Evolutionary conservation across 1,140 invertebrate species (phyloP).

Genomic region (Heliconius hermathena): DNA sequence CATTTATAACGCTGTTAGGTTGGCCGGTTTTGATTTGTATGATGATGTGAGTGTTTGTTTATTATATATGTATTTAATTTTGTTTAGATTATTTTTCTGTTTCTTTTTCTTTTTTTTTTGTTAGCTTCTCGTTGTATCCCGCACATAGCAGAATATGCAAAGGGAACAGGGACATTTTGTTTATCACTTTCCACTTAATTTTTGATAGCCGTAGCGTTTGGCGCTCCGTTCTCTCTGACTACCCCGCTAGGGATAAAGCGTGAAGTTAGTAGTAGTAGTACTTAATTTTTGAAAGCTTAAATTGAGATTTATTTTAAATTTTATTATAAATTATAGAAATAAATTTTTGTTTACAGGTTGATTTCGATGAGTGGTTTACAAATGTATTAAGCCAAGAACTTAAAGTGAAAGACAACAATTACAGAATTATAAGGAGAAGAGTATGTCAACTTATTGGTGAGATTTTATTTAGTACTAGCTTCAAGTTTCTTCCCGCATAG

Average conservation of each 20-base stretch:
- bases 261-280: no score
- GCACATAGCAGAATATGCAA: not conserved
- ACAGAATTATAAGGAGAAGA: constrained; percentile 92
- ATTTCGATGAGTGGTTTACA: constrained; percentile 97
- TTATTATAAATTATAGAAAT: no score
- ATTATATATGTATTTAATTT: not conserved
- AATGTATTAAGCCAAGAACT: constrained; percentile 91
- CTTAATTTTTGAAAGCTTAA: no score
- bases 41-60: constrained; percentile 87
- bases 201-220: no score
- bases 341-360: constrained; percentile 81
- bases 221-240: no score
- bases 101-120: not conserved
- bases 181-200: no score
- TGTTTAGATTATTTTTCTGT: not conserved
- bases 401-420: constrained; percentile 91
- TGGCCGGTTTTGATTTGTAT: constrained; percentile 95
- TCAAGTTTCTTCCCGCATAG: no score
- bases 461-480: not conserved
- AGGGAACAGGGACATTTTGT: no score
- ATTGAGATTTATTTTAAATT: no score
- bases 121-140: not conserved
- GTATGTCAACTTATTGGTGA: constrained; percentile 93
- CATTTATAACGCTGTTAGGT: constrained; percentile 96
- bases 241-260: no score